These are phyloP conservation scores for Dione juno DNA, from an alignment of 2,888 invertebrate genomes.

Conservation along the genomic window DNA sequence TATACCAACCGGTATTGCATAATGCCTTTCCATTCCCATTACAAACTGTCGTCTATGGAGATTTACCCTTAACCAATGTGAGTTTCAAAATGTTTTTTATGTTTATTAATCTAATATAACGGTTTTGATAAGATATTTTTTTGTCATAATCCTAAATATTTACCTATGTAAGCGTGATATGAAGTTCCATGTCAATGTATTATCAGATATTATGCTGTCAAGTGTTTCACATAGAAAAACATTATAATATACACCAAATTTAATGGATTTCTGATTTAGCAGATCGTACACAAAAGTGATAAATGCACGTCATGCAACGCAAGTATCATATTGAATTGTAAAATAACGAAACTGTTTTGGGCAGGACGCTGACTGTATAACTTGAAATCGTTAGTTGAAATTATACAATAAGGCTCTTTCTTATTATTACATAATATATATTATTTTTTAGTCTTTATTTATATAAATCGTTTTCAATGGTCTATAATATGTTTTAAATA, in stretches of 20 bases:
- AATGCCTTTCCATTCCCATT: slow-evolving; percentile 82
- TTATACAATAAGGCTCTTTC: no score
- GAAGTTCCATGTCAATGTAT: neutral
- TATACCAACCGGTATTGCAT: slow-evolving; percentile 88
- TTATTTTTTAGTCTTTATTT: no score
- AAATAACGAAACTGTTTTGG: neutral
- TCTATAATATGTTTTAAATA: no score
- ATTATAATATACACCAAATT: neutral
- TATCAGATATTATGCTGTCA: neutral
- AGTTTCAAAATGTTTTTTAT: slow-evolving; percentile 51
- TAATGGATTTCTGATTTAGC: neutral
- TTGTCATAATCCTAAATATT: neutral
- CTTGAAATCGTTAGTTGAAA: no score
- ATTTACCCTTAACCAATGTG: slow-evolving; percentile 66
- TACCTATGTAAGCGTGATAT: neutral
- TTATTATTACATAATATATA: no score
- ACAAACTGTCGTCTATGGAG: slow-evolving; percentile 69
- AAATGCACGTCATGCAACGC: neutral
- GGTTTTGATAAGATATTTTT: neutral
- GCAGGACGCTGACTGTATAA: no score
- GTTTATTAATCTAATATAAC: neutral
- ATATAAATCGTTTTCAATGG: no score
- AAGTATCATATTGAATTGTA: neutral
- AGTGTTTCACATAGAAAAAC: neutral
- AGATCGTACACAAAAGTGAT: neutral